Conservation (phyloP, 2,797 vertebrate species). For the Neosilurus mollespiculum region DNA sequence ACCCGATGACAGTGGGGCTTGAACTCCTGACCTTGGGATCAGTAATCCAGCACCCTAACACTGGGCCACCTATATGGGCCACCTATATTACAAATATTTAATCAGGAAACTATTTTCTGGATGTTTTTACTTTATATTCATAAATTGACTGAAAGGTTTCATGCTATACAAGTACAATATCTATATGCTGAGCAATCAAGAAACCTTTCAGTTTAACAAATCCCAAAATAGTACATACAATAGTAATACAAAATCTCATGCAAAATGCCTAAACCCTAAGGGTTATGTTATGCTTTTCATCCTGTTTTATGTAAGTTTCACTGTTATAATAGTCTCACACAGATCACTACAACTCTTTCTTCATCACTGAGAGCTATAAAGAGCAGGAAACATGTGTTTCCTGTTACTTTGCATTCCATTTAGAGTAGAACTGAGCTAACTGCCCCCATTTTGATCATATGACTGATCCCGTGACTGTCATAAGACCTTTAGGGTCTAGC, state of each 20-base stretch:
- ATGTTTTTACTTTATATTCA: neutral
- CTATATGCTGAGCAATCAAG: neutral
- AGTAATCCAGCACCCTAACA: too few species aligned
- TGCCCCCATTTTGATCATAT: constrained; percentile 56
- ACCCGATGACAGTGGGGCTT: too few species aligned
- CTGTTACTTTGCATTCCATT: constrained; percentile 34
- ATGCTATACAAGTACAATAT: neutral
- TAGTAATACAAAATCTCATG: neutral
- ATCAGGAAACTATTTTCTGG: neutral
- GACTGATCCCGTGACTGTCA: constrained; percentile 66
- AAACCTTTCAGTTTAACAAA: neutral
- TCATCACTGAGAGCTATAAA: neutral
- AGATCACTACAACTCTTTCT: neutral
- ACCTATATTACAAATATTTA: too few species aligned
- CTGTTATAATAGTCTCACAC: neutral
- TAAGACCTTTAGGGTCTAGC: constrained; percentile 28
- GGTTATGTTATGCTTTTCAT: neutral
- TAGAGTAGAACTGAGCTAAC: constrained; percentile 44
- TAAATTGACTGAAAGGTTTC: neutral
- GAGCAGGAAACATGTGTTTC: constrained; percentile 60
- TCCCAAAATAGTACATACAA: neutral
- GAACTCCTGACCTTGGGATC: too few species aligned
- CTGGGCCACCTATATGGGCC: too few species aligned
- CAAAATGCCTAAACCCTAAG: neutral
- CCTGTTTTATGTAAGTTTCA: neutral